Evolutionary conservation across 1,140 invertebrate species (phyloP).

Genomic region (Berghia stephanieae): DNA sequence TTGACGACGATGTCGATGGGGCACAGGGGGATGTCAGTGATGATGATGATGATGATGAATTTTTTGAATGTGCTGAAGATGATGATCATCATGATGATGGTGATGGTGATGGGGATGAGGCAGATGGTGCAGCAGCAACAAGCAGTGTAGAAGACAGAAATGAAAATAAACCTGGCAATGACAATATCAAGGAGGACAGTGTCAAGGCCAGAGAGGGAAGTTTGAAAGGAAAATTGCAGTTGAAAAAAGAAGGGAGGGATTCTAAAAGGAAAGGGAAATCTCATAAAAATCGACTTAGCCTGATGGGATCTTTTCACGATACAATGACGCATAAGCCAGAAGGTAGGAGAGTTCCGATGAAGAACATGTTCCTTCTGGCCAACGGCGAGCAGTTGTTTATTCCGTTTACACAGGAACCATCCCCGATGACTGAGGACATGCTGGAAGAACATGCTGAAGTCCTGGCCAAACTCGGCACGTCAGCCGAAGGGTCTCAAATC

Average conservation of each 20-base stretch:
- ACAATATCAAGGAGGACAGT: conserved; percentile 10
- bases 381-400: conserved; percentile 75
- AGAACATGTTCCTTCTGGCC: conserved; percentile 54
- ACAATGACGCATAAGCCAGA: conserved; percentile 69
- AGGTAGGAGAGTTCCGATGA: conserved; percentile 74
- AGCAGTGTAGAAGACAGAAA: too few species aligned
- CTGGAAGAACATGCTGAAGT: conserved; percentile 92
- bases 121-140: conserved; percentile 16
- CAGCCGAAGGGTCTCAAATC: conserved; percentile 83
- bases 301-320: conserved; percentile 49
- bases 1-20: conserved; percentile 65
- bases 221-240: conserved; percentile 33
- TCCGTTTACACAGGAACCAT: conserved; percentile 91
- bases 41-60: conserved; percentile 78
- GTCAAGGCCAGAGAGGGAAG: conserved; percentile 20
- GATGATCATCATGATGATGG: conserved; percentile 56
- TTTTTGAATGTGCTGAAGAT: conserved; percentile 78
- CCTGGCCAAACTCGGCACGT: conserved; percentile 82
- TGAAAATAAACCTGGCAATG: too few species aligned
- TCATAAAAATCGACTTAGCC: too few species aligned
- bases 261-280: too few species aligned
- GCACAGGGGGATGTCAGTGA: conserved; percentile 67
- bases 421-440: conserved; percentile 97
- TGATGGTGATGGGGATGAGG: conserved; percentile 36
- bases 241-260: too few species aligned